Percentiles rank a stretch among this genome's conserved stretches.
phyloP scores from a whole-genome alignment of 2,797 vertebrate genomes.

The Phalanger gymnotis region DNA sequence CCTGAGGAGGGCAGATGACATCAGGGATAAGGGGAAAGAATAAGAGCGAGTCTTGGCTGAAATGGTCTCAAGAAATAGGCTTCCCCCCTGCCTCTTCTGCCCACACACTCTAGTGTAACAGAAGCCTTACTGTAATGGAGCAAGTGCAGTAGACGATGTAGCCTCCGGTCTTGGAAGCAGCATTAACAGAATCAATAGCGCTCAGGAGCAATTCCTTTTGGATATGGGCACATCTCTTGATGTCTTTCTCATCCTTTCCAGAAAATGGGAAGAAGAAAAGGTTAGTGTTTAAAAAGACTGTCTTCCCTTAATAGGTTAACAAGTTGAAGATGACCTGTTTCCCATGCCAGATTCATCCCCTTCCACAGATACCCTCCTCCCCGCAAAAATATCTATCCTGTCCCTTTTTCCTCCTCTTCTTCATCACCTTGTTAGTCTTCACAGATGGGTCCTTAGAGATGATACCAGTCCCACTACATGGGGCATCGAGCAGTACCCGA shows the following conservation, averaged over 20 bases:
- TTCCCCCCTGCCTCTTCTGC: neutral
- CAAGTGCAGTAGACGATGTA: constrained; percentile 98
- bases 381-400: neutral
- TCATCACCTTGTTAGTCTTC: constrained; percentile 93
- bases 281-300: neutral
- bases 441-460: constrained; percentile 98
- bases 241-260: constrained; percentile 91
- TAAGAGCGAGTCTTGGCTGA: neutral
- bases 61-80: accelerated
- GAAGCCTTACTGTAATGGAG: constrained; percentile 90
- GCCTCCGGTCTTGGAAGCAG: constrained; percentile 92
- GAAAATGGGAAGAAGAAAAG: constrained; percentile 31
- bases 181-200: constrained; percentile 95
- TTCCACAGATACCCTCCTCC: neutral
- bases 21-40: constrained; percentile 1
- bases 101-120: accelerated
- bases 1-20: constrained; percentile 81
- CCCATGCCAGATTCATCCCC: neutral
- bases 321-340: neutral
- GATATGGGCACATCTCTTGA: constrained; percentile 93
- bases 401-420: neutral
- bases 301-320: neutral
- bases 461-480: constrained; percentile 96
- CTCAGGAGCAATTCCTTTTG: constrained; percentile 97
- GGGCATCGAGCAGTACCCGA: constrained; percentile 96